A percentile compares a stretch with the other conserved stretches of the same genome.
These are phyloP conservation scores for Aphidius colemani DNA, from an alignment of 2,888 invertebrate genomes.

Conservation along the genomic window DNA sequence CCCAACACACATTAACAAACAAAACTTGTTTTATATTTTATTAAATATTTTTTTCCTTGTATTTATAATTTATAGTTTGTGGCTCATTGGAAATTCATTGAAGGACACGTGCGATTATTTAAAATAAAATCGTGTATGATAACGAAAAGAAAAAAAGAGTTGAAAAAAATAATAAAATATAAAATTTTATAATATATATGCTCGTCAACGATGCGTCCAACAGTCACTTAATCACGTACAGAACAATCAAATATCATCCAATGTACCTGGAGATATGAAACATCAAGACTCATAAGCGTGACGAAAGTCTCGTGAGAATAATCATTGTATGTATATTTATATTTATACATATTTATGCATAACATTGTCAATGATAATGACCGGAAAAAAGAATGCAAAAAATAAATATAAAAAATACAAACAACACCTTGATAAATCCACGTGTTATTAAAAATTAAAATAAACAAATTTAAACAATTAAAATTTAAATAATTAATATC, in stretches of 20 bases:
- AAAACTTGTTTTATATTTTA: background rate
- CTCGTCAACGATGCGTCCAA: constrained; percentile 25
- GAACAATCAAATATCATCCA: constrained; percentile 31
- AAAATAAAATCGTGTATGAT: too few relatives aligned
- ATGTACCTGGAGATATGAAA: background rate
- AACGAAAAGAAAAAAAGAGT: too few relatives aligned
- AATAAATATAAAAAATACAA: too few relatives aligned
- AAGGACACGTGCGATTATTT: too few relatives aligned
- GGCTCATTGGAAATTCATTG: too few relatives aligned
- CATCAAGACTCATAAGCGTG: constrained; percentile 19
- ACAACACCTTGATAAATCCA: constrained; percentile 7
- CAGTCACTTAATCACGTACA: constrained; percentile 31
- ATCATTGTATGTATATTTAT: constrained; percentile 17
- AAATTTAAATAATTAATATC: too few relatives aligned
- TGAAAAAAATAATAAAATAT: background rate
- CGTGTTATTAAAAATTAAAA: background rate
- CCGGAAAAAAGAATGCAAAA: background rate
- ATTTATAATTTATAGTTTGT: background rate
- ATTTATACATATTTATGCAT: background rate
- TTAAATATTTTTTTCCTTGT: too few relatives aligned
- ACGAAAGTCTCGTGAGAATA: constrained; percentile 26
- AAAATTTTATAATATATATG: constrained; percentile 13
- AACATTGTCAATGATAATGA: constrained; percentile 1
- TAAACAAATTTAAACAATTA: too few relatives aligned
- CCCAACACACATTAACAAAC: too few relatives aligned